Conservation (phyloP, 2,888 invertebrate genomes). For the Epirrhoe tristata region DNA sequence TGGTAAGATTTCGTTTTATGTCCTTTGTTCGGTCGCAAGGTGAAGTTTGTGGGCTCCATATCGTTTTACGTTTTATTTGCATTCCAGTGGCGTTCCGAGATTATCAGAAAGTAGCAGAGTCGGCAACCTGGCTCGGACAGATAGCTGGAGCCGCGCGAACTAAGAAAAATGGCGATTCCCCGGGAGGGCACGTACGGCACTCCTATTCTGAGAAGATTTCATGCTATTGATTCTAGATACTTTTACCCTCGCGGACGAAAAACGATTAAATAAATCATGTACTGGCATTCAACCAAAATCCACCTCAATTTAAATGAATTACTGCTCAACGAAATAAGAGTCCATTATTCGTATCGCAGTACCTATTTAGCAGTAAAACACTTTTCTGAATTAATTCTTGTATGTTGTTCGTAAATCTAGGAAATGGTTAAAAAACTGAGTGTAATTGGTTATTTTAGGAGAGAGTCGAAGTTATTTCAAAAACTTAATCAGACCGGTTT, state of each 20-base stretch:
- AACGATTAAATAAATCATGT: slow-evolving; percentile 22
- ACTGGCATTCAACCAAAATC: neutral
- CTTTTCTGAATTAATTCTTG: neutral
- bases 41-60: slow-evolving; percentile 16
- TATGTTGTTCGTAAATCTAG: too few species aligned
- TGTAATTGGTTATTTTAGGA: slow-evolving; percentile 6
- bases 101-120: slow-evolving; percentile 62
- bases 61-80: slow-evolving; percentile 28
- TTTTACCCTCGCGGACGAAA: slow-evolving; percentile 16
- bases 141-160: slow-evolving; percentile 53
- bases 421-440: neutral
- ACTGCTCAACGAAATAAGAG: neutral
- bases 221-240: slow-evolving; percentile 14
- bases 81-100: slow-evolving; percentile 46
- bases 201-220: slow-evolving; percentile 23
- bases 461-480: slow-evolving; percentile 7
- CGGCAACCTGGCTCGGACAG: slow-evolving; percentile 61
- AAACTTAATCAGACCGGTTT: slow-evolving; percentile 2
- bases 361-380: neutral
- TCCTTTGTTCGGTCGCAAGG: slow-evolving; percentile 24
- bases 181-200: slow-evolving; percentile 36
- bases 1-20: slow-evolving; percentile 34
- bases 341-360: neutral
- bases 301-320: slow-evolving; percentile 1
- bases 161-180: slow-evolving; percentile 61